Base-by-base conservation (phyloP, 2,113 vertebrate genomes). In the Rynchops niger region DNA sequence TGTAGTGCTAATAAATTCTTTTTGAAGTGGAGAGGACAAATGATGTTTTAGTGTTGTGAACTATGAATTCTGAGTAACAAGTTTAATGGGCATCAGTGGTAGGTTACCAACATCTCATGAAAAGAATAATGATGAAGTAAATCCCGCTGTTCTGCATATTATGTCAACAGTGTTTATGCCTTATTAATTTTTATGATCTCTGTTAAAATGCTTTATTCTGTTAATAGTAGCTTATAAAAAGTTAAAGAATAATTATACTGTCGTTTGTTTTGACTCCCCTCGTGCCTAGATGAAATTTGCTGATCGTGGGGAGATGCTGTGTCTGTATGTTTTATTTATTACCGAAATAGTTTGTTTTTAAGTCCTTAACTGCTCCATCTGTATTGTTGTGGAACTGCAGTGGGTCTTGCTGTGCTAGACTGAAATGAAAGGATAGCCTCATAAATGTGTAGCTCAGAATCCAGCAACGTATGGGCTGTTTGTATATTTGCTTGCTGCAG, bases 291-390 rank as follows among this genome's bases (percentile, higher is more conserved):
- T 15, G 2, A 71, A 90, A 81, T 66, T 78, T 83, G n/a, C 69
- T 86, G 72, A 59, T 69, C 1, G 4, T 59, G 47, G n/a, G 63
- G 42, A 91, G 91, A 70, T 86, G 55, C 40, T 77, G 13, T 90
- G 70, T 90, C 66, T 90, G 45, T 83, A 25, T 86, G 42, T 53
- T 90, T 73, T 65, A 32, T 86, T 92, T 78, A 55, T 93, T 93
- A 74, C 65, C 58, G n/a, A 82, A 95, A 84, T 78, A 34, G 76
- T 91, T 92, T 89, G 69, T 42, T 92, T 93, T 81, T 67, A 79
- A 67, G 52, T 84, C 72, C 40, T 74, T 40, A 91, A 96, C 69
- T 83, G 56, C 53, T 92, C 56, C 56, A 56, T 87, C 77, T 91
- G 77, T n/a, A 38, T 87, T 89, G 58, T 49, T 0, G 0, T 69